These are phyloP conservation scores for Acleris sparsana DNA, from an alignment of 2,888 invertebrate species.

Conservation along the genomic window DNA sequence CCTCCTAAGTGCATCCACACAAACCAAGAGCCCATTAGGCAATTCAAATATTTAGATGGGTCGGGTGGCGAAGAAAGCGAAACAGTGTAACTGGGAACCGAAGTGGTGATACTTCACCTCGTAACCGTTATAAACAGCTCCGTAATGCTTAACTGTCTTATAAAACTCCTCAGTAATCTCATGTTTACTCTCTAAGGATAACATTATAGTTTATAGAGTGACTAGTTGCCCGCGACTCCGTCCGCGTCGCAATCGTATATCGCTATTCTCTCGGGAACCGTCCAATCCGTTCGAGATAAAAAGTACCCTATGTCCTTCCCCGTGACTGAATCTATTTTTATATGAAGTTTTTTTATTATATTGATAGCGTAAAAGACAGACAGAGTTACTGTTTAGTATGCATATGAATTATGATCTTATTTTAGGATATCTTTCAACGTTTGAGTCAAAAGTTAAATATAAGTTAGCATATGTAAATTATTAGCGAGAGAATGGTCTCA, in stretches of 20 bases:
- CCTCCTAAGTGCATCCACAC: constrained; percentile 45
- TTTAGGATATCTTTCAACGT: background rate
- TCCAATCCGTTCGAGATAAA: no score
- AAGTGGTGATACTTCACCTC: constrained; percentile 47
- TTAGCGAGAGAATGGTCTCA: no score
- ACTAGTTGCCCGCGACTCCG: no score
- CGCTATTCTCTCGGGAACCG: no score
- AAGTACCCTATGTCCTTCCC: no score
- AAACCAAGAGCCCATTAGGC: constrained; percentile 53
- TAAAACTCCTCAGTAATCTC: constrained; percentile 9
- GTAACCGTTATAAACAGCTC: constrained; percentile 49
- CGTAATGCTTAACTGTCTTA: constrained; percentile 14
- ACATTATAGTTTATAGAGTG: constrained; percentile 4
- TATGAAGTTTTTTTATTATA: no score
- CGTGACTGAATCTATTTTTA: no score
- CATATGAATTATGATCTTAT: background rate
- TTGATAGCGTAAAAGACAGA: no score
- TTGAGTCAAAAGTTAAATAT: no score
- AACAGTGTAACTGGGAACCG: constrained; percentile 44
- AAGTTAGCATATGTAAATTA: no score
- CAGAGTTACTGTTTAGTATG: no score
- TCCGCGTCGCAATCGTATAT: background rate
- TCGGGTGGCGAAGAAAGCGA: constrained; percentile 52
- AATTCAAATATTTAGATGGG: constrained; percentile 67
- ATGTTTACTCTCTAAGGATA: constrained; percentile 2